These are phyloP conservation scores for Tychaedon coryphoeus DNA, from an alignment of 2,113 vertebrate genomes.

Conservation along the genomic window DNA sequence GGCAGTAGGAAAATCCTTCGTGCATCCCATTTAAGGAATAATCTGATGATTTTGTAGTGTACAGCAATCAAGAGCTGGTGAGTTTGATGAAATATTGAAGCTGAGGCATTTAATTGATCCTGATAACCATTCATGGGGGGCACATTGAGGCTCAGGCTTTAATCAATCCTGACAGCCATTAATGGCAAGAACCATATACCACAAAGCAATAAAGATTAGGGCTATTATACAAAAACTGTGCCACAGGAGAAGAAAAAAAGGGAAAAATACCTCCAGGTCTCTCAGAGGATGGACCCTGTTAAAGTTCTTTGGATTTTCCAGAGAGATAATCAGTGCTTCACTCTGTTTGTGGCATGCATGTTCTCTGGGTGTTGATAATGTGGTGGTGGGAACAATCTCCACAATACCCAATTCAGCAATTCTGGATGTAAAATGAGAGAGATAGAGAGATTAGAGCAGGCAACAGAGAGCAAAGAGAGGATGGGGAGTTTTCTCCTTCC, in stretches of 20 bases:
- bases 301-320: neutral
- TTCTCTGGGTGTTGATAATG: neutral
- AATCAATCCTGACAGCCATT: slow-evolving; percentile 13
- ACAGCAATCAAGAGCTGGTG: neutral
- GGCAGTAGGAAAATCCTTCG: neutral
- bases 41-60: neutral
- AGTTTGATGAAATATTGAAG: slow-evolving; percentile 46
- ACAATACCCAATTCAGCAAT: neutral
- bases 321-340: neutral
- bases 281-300: neutral
- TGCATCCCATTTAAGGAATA: neutral
- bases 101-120: slow-evolving; percentile 24
- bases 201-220: slow-evolving; percentile 12
- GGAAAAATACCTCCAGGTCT: neutral
- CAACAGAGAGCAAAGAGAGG: neutral
- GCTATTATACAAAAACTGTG: neutral
- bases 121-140: neutral
- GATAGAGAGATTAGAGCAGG: neutral
- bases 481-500: neutral
- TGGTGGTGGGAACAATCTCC: neutral
- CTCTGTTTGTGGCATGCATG: neutral
- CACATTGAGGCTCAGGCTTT: neutral
- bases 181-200: neutral
- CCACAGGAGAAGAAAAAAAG: neutral
- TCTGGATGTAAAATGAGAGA: neutral